These are phyloP conservation scores for Gibbula magus DNA, from an alignment of 2,888 invertebrate genomes.

Conservation along the genomic window DNA sequence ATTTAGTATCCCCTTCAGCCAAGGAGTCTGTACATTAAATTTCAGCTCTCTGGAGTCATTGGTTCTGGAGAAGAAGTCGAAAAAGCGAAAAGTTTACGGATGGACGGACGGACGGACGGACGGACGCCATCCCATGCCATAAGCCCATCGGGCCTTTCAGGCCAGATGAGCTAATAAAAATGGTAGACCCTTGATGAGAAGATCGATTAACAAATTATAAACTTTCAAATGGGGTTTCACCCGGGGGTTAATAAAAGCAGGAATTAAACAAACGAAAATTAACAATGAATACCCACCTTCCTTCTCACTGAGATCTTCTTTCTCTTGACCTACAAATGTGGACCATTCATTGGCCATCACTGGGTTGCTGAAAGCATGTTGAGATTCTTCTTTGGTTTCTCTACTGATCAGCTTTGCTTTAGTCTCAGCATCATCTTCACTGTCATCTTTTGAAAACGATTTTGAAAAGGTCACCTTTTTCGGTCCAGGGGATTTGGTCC, in stretches of 20 bases:
- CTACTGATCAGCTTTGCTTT: constrained; percentile 23
- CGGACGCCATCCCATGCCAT: no score
- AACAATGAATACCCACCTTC: not conserved
- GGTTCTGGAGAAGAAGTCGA: no score
- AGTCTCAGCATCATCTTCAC: constrained; percentile 28
- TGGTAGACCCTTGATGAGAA: no score
- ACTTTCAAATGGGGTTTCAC: no score
- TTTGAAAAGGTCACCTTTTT: not conserved
- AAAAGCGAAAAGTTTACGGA: no score
- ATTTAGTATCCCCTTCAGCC: no score
- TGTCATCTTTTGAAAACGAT: constrained; percentile 18
- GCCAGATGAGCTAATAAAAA: no score
- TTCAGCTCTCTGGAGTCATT: no score
- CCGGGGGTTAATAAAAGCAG: not conserved
- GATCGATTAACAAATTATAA: no score
- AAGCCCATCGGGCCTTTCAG: no score
- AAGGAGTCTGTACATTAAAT: no score
- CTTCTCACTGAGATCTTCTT: not conserved
- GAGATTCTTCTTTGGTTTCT: constrained; percentile 35
- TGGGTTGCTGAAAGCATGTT: constrained; percentile 61
- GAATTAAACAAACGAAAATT: not conserved
- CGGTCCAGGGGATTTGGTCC: not conserved
- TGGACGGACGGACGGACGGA: no score
- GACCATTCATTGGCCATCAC: constrained; percentile 54
- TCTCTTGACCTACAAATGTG: constrained; percentile 50